Evolutionary conservation across 35 echinoderm and acorn worm species (phyloP).

Genomic region (Ophioderma brevispina): DNA sequence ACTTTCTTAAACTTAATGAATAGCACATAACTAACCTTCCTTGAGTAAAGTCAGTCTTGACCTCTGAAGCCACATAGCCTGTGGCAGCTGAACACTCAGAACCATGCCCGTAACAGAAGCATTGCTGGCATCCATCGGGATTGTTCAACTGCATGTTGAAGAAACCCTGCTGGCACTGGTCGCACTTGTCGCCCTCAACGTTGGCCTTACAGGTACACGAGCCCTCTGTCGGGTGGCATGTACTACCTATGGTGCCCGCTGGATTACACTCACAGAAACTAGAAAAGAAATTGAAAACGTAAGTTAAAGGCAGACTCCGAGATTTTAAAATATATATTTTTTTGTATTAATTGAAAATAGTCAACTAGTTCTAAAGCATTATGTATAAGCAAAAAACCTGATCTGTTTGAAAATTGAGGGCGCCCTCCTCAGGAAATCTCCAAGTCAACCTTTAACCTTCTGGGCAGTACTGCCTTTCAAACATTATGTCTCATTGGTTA

Average conservation of each 20-base stretch:
- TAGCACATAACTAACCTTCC: conserved; percentile 81
- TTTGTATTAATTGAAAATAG: too few relatives aligned
- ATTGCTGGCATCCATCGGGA: conserved; percentile 80
- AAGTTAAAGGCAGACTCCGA: too few relatives aligned
- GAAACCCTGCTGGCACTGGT: conserved; percentile 55
- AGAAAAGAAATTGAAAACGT: too few relatives aligned
- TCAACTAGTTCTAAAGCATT: too few relatives aligned
- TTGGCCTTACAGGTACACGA: conserved; percentile 80
- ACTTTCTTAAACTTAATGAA: too few relatives aligned
- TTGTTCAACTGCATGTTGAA: conserved; percentile 69
- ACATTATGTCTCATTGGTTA: too few relatives aligned
- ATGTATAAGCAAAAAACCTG: too few relatives aligned
- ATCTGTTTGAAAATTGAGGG: too few relatives aligned
- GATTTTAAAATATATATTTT: too few relatives aligned
- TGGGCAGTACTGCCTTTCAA: too few relatives aligned
- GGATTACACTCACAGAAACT: conserved; percentile 80
- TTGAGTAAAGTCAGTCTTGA: conserved; percentile 65
- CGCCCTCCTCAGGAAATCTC: too few relatives aligned
- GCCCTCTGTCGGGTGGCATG: conserved; percentile 55
- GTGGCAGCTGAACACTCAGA: conserved; percentile 55
- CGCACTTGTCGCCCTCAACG: conserved; percentile 79
- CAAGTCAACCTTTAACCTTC: too few relatives aligned
- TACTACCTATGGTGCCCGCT: conserved; percentile 44
- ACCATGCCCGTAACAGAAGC: conserved; percentile 87
- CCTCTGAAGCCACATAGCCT: conserved; percentile 46